Evolutionary conservation across 2,888 invertebrate genomes (phyloP).

Genomic region (Aromia moschata): DNA sequence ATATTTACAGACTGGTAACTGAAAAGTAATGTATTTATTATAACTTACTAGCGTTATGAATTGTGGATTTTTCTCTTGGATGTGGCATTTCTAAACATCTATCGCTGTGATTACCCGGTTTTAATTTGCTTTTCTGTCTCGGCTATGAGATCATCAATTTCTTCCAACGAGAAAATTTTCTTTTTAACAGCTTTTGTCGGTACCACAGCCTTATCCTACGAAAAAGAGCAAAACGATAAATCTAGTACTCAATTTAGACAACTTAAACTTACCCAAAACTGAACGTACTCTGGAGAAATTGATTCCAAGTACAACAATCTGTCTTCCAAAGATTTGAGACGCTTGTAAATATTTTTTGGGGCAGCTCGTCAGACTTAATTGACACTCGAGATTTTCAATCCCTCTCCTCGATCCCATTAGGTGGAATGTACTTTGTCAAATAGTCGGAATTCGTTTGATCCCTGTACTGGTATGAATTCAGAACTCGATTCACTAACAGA

Average conservation of each 20-base stretch:
- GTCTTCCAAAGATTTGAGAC: constrained; percentile 80
- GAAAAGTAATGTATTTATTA: no score
- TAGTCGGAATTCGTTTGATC: constrained; percentile 63
- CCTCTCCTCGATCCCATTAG: constrained; percentile 73
- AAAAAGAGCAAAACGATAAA: constrained; percentile 21
- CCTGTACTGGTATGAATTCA: constrained; percentile 72
- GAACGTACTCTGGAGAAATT: constrained; percentile 82
- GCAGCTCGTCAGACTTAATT: constrained; percentile 68
- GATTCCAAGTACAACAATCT: constrained; percentile 77
- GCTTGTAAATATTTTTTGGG: constrained; percentile 71
- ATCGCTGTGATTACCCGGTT: no score
- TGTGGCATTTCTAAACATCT: no score
- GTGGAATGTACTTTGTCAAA: constrained; percentile 61
- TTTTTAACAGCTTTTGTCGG: constrained; percentile 51
- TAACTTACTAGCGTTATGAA: no score
- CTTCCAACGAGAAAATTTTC: constrained; percentile 52
- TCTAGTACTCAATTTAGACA: background rate
- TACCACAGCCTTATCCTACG: constrained; percentile 47
- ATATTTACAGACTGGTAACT: no score
- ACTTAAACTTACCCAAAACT: constrained; percentile 69
- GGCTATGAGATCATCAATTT: constrained; percentile 56
- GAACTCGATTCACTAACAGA: constrained; percentile 71
- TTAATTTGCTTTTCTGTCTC: constrained; percentile 49
- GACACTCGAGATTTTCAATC: constrained; percentile 72
- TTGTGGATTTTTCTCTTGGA: no score